Conservation (phyloP, 2,888 invertebrate genomes). For the Tenthredo distinguenda region DNA sequence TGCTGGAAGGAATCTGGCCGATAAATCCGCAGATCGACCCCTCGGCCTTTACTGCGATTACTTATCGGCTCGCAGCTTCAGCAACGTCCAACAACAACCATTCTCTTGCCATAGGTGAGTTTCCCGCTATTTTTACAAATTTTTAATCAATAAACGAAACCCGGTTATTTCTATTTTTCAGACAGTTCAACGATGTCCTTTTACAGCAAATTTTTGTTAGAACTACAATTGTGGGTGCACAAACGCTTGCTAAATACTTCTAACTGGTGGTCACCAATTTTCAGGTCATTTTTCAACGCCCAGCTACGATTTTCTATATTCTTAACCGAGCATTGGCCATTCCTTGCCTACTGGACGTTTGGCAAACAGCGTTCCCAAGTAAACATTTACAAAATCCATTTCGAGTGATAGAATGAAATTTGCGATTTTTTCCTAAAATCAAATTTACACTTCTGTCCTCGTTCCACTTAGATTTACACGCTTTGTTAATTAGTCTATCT, state of each 20-base stretch:
- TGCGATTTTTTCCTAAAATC: background rate
- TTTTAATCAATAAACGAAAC: background rate
- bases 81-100: conserved; percentile 73
- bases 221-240: conserved; percentile 74
- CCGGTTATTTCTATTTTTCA: conserved; percentile 49
- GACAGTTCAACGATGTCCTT: conserved; percentile 66
- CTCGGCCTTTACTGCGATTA: conserved; percentile 81
- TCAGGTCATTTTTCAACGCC: conserved; percentile 83
- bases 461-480: background rate
- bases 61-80: conserved; percentile 78
- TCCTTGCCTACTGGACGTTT: conserved; percentile 84
- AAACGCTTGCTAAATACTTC: conserved; percentile 69
- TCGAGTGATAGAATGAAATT: conserved; percentile 59
- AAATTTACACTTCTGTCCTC: background rate
- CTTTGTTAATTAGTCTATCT: background rate
- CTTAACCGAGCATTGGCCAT: conserved; percentile 85
- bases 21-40: conserved; percentile 83
- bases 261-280: conserved; percentile 76
- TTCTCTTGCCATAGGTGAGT: conserved; percentile 68
- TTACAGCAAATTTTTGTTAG: conserved; percentile 73
- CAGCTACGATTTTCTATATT: conserved; percentile 82
- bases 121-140: background rate
- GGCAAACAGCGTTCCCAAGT: conserved; percentile 83
- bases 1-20: conserved; percentile 86
- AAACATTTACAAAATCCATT: conserved; percentile 77